These are phyloP conservation scores for Iguana delicatissima DNA, from an alignment of 2,797 vertebrate genomes.

Conservation along the genomic window DNA sequence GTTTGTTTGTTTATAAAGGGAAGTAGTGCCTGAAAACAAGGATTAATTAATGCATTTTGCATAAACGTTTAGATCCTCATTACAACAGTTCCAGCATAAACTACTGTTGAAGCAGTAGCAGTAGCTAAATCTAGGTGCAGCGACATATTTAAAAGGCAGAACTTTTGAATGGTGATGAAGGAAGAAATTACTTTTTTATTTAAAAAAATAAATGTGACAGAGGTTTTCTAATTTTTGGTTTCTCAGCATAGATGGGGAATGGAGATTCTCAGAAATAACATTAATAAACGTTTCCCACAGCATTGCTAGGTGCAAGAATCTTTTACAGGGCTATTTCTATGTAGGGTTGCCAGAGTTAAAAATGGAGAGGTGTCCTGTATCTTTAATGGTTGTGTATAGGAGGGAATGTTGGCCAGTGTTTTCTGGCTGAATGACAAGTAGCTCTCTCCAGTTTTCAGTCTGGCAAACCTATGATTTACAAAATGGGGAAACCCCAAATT, in stretches of 20 bases:
- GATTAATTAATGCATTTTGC: too few species aligned
- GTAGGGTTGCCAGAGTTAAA: too few species aligned
- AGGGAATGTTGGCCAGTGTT: too few species aligned
- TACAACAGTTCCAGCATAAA: background rate
- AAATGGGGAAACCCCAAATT: background rate
- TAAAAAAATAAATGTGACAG: background rate
- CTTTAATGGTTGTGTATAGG: too few species aligned
- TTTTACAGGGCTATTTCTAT: background rate
- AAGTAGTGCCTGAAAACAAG: background rate
- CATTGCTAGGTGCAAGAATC: background rate
- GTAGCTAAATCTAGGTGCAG: background rate
- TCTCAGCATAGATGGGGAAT: background rate
- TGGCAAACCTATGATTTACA: background rate
- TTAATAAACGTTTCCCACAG: background rate
- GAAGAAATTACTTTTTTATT: background rate
- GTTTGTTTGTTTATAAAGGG: background rate
- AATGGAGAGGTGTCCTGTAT: too few species aligned
- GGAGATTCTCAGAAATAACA: background rate
- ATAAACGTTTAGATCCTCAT: background rate
- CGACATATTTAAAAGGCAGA: background rate
- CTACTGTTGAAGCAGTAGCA: background rate
- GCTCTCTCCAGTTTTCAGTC: too few species aligned
- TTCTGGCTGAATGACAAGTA: too few species aligned
- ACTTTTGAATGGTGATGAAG: background rate
- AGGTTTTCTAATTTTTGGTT: background rate